Evolutionary conservation across 2,797 vertebrate genomes (phyloP).

Genomic region (Coregonus suidteri): DNA sequence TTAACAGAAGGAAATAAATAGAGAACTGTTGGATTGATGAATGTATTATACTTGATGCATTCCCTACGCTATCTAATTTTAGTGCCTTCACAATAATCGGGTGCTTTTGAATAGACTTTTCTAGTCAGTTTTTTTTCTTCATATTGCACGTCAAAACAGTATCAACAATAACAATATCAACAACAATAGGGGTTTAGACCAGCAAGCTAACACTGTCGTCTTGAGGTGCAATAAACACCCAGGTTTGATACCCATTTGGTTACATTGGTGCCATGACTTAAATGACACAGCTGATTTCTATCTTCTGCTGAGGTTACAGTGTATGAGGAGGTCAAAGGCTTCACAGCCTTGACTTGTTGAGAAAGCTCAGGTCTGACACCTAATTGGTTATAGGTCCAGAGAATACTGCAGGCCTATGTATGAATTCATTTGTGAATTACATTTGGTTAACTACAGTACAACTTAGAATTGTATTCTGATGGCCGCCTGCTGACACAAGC

Average conservation of each 20-base stretch:
- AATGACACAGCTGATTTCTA: too few species aligned
- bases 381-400: not conserved
- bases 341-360: not conserved
- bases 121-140: not conserved
- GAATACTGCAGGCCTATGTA: not conserved
- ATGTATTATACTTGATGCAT: slow-evolving; percentile 9
- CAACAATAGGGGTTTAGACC: not conserved
- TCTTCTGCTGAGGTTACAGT: too few species aligned
- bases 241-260: too few species aligned
- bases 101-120: not conserved
- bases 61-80: not conserved
- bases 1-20: not conserved
- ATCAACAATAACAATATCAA: not conserved
- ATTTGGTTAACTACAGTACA: not conserved
- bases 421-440: not conserved
- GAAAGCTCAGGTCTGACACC: not conserved
- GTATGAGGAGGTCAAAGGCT: not conserved
- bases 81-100: not conserved
- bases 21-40: not conserved
- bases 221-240: not conserved
- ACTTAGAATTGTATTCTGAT: not conserved
- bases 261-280: too few species aligned
- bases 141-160: not conserved
- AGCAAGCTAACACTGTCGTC: not conserved
- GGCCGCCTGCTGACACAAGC: not conserved